Evolutionary conservation across 2,113 vertebrate genomes (phyloP).

Genomic region (Columba livia): DNA sequence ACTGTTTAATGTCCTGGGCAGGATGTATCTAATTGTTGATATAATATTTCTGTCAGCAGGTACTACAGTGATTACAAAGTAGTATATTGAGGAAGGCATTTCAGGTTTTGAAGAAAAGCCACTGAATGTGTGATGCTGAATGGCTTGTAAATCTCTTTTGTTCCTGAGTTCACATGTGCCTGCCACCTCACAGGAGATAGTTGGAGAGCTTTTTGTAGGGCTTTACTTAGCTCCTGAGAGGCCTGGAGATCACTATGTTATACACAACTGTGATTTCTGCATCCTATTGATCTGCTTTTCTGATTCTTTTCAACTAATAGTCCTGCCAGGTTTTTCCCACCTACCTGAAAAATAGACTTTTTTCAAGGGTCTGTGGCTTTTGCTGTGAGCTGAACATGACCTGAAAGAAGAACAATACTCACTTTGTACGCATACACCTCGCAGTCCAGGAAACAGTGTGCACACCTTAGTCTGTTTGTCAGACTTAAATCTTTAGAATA

Average conservation of each 20-base stretch:
- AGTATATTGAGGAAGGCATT: neutral
- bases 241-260: neutral
- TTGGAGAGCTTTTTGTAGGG: neutral
- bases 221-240: neutral
- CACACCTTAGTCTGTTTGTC: neutral
- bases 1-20: neutral
- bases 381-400: neutral
- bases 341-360: neutral
- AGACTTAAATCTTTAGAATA: neutral
- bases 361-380: neutral
- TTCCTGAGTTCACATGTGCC: neutral
- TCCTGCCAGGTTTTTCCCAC: neutral
- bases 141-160: neutral
- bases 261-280: neutral
- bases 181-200: neutral
- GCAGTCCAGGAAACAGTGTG: rapidly evolving
- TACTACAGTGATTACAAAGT: neutral
- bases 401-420: neutral
- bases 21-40: neutral
- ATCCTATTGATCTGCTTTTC: neutral
- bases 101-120: neutral
- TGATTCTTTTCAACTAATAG: neutral
- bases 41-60: neutral
- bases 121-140: neutral
- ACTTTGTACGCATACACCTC: rapidly evolving